A percentile compares a stretch with the other conserved stretches of the same genome.
phyloP scores from a whole-genome alignment of 2,113 vertebrate species.

The Pteronura brasiliensis region DNA sequence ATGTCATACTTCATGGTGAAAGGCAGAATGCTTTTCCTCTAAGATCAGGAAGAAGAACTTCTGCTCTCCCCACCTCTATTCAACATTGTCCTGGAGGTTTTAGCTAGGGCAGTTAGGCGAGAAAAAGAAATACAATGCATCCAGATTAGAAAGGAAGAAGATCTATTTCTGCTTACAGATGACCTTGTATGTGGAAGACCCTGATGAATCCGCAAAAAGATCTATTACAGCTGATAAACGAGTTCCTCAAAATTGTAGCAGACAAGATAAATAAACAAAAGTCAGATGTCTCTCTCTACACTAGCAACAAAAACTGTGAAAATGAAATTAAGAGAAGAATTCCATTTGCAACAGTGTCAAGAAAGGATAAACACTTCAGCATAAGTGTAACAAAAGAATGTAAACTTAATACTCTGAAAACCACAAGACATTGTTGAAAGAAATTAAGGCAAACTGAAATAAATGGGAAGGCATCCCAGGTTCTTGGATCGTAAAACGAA shows the following conservation, averaged over 20 bases:
- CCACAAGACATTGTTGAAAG: background rate
- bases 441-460: background rate
- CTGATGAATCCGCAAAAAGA: background rate
- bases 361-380: background rate
- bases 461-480: background rate
- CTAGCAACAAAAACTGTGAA: background rate
- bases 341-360: background rate
- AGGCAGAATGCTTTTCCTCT: background rate
- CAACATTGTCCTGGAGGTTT: background rate
- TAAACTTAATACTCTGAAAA: background rate
- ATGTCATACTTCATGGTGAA: background rate
- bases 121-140: background rate
- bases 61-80: background rate
- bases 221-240: background rate
- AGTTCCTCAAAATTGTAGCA: background rate
- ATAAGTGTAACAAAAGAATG: background rate
- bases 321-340: background rate
- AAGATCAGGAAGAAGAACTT: background rate
- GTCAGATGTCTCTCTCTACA: background rate
- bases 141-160: background rate
- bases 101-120: background rate
- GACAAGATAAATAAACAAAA: background rate
- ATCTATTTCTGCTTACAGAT: background rate
- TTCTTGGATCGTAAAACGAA: background rate
- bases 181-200: background rate